Conservation (phyloP, 35 echinoderm and acorn worm species). For the Diadema setosum region DNA sequence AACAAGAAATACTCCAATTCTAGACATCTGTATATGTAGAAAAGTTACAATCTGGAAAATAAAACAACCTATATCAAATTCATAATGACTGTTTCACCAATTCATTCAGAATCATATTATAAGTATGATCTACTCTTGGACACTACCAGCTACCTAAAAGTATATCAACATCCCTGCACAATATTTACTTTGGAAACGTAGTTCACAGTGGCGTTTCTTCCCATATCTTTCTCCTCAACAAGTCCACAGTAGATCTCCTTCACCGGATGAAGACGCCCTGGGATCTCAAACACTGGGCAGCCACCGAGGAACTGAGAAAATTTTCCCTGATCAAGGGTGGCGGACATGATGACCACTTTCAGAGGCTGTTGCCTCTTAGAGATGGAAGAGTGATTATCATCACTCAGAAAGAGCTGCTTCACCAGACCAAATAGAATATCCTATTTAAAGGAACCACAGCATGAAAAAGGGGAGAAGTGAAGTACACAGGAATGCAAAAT, state of each 20-base stretch:
- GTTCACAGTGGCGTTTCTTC: slow-evolving; percentile 67
- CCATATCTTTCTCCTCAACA: slow-evolving; percentile 66
- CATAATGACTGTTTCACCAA: too few species aligned
- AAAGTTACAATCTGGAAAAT: too few species aligned
- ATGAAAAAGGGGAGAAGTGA: not conserved
- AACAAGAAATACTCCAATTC: too few species aligned
- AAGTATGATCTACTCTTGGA: too few species aligned
- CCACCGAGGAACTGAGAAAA: slow-evolving; percentile 66
- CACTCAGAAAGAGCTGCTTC: slow-evolving; percentile 82
- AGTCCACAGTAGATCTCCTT: slow-evolving; percentile 84
- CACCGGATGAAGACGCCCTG: slow-evolving; percentile 74
- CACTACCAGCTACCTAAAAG: too few species aligned
- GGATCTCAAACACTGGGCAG: slow-evolving; percentile 84
- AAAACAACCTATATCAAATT: too few species aligned
- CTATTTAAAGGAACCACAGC: not conserved
- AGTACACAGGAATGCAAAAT: not conserved
- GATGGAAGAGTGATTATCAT: not conserved
- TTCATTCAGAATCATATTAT: too few species aligned
- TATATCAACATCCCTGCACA: too few species aligned
- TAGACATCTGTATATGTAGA: too few species aligned
- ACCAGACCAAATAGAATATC: slow-evolving; percentile 95
- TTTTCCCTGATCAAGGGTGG: slow-evolving; percentile 84
- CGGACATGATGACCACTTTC: slow-evolving; percentile 84
- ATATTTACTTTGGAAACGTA: slow-evolving; percentile 88
- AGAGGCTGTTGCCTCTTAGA: slow-evolving; percentile 47